Percentiles rank a stretch among this genome's conserved stretches.
phyloP scores from a whole-genome alignment of 2,797 vertebrate genomes.

The Acomys russatus region DNA sequence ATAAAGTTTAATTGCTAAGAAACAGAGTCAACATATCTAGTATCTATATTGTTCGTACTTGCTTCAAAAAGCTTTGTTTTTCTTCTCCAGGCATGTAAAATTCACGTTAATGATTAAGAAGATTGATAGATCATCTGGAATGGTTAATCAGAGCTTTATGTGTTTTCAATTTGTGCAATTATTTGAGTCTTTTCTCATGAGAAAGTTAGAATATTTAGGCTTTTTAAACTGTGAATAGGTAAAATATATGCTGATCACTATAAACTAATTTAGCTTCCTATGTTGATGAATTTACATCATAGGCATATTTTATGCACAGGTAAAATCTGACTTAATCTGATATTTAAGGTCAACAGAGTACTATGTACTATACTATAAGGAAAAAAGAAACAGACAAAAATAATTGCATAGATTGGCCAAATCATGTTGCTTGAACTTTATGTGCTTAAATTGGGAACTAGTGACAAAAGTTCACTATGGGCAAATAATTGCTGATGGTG shows the following conservation, averaged over 20 bases:
- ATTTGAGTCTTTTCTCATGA: slow-evolving; percentile 15
- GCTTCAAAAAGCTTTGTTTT: background rate
- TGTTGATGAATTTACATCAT: background rate
- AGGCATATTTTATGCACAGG: background rate
- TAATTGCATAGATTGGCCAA: background rate
- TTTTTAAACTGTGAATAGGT: background rate
- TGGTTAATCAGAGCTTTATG: background rate
- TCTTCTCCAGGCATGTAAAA: slow-evolving; percentile 15
- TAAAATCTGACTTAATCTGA: background rate
- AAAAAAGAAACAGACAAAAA: background rate
- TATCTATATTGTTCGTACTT: background rate
- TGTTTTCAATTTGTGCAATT: slow-evolving; percentile 1
- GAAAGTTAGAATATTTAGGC: slow-evolving; percentile 49
- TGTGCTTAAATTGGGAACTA: slow-evolving; percentile 21
- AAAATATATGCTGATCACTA: slow-evolving; percentile 25
- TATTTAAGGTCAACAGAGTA: slow-evolving; percentile 17
- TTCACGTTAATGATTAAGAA: slow-evolving; percentile 20
- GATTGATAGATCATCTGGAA: background rate
- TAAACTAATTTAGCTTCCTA: slow-evolving; percentile 15
- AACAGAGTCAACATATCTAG: too few species aligned
- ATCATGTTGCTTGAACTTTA: background rate
- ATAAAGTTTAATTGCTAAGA: too few species aligned
- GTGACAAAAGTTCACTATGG: slow-evolving; percentile 43
- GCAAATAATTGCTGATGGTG: slow-evolving; percentile 60
- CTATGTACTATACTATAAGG: background rate